phyloP scores from a whole-genome alignment of 1,140 invertebrate genomes.

The Polyergus mexicanus region DNA sequence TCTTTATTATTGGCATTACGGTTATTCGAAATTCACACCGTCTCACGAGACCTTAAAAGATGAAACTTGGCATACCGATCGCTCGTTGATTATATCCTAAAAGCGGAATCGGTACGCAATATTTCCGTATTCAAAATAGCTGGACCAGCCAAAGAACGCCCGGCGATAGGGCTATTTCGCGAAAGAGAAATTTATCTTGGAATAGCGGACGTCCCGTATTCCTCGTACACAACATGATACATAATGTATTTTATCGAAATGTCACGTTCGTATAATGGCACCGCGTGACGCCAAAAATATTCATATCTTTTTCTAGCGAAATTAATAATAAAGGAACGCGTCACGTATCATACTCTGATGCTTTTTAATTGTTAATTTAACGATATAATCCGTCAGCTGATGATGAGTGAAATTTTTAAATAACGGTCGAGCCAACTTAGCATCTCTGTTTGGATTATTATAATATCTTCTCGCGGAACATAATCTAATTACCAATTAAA shows the following conservation, averaged over 20 bases:
- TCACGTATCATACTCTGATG: not conserved
- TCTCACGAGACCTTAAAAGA: not conserved
- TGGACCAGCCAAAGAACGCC: slow-evolving; percentile 73
- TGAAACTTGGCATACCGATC: slow-evolving; percentile 8
- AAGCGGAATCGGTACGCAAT: slow-evolving; percentile 34
- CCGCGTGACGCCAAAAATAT: not conserved
- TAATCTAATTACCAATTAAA: slow-evolving; percentile 22
- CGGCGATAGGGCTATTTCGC: not conserved
- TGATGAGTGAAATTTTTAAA: not conserved
- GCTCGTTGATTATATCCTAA: slow-evolving; percentile 59
- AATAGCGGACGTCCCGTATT: not conserved
- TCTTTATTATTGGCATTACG: slow-evolving; percentile 43
- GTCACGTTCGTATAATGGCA: slow-evolving; percentile 21
- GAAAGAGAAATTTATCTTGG: slow-evolving; percentile 9
- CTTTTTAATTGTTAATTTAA: not conserved
- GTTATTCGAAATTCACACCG: slow-evolving; percentile 42
- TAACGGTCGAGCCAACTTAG: not conserved
- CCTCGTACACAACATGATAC: slow-evolving; percentile 7
- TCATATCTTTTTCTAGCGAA: not conserved
- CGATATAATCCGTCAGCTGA: not conserved
- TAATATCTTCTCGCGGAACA: not conserved
- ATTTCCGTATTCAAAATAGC: slow-evolving; percentile 61
- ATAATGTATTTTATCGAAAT: slow-evolving; percentile 31
- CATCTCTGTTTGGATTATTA: not conserved
- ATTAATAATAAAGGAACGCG: slow-evolving; percentile 4